Evolutionary conservation across 2,888 invertebrate genomes (phyloP).

Genomic region (Lamellibrachia columna): DNA sequence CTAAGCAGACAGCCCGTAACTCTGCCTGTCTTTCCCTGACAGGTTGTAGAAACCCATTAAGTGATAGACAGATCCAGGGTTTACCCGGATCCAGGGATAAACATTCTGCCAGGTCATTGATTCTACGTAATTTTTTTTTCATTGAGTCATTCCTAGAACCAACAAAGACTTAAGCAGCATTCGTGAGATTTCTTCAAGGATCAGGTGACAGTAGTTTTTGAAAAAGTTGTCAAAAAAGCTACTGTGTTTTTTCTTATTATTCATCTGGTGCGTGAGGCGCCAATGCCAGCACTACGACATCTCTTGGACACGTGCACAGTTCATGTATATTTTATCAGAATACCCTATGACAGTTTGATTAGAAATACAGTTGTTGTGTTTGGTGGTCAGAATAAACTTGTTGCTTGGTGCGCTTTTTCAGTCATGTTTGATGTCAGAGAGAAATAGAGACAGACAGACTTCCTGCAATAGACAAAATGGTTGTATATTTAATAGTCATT

Average conservation of each 20-base stretch:
- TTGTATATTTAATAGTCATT: conserved; percentile 2
- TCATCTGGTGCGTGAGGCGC: not conserved
- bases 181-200: not conserved
- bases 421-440: not conserved
- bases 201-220: not conserved
- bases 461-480: not conserved
- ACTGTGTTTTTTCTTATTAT: too few species aligned
- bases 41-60: not conserved
- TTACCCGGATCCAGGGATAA: not conserved
- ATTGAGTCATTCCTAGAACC: not conserved
- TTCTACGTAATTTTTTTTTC: not conserved
- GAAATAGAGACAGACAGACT: not conserved
- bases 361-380: not conserved
- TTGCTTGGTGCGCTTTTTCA: not conserved
- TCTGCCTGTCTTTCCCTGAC: not conserved
- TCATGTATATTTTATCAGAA: not conserved
- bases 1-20: not conserved
- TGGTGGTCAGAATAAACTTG: not conserved
- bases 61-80: not conserved
- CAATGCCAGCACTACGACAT: not conserved
- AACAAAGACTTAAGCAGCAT: not conserved
- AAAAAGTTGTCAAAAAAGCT: not conserved
- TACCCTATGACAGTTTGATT: not conserved
- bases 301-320: not conserved
- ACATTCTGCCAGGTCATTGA: conserved; percentile 7